Conservation (phyloP, 1,140 invertebrate genomes). For the Lamellibrachia luymesi region DNA sequence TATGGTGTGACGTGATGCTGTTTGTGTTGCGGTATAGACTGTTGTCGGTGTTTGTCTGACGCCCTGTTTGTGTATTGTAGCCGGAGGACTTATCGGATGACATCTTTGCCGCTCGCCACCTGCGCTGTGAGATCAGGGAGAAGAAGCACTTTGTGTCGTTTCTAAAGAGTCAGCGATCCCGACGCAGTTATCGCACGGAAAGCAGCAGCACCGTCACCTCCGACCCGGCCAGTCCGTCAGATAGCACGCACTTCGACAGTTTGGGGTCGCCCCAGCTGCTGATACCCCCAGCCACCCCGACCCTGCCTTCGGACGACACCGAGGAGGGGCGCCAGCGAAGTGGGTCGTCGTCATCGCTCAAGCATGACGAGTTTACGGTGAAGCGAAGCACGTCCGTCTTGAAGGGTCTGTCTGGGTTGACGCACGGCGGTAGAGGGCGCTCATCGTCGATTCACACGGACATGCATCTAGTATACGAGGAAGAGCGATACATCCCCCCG, state of each 20-base stretch:
- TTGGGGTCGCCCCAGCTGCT: neutral
- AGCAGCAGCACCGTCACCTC: slow-evolving; percentile 48
- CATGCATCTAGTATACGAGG: slow-evolving; percentile 17
- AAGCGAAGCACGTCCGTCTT: slow-evolving; percentile 26
- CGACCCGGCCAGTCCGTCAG: neutral
- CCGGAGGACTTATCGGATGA: slow-evolving; percentile 78
- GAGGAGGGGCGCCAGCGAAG: slow-evolving; percentile 11
- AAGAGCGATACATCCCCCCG: slow-evolving; percentile 60
- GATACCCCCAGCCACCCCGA: slow-evolving; percentile 7
- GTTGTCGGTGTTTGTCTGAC: neutral
- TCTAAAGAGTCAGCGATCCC: slow-evolving; percentile 41
- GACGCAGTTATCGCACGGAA: slow-evolving; percentile 22
- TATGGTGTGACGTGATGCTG: neutral
- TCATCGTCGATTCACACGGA: slow-evolving; percentile 34
- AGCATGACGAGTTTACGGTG: slow-evolving; percentile 33
- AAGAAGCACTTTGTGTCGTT: slow-evolving; percentile 74
- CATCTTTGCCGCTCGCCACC: slow-evolving; percentile 68
- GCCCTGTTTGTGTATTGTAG: neutral
- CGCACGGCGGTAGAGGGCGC: slow-evolving; percentile 28
- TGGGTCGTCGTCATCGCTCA: slow-evolving; percentile 32
- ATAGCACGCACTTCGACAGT: neutral
- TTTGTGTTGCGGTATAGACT: neutral
- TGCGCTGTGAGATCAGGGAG: slow-evolving; percentile 74
- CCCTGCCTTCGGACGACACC: slow-evolving; percentile 11
- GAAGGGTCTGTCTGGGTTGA: slow-evolving; percentile 20